These are phyloP conservation scores for Tyto alba DNA, from an alignment of 2,113 vertebrate species.

Conservation along the genomic window DNA sequence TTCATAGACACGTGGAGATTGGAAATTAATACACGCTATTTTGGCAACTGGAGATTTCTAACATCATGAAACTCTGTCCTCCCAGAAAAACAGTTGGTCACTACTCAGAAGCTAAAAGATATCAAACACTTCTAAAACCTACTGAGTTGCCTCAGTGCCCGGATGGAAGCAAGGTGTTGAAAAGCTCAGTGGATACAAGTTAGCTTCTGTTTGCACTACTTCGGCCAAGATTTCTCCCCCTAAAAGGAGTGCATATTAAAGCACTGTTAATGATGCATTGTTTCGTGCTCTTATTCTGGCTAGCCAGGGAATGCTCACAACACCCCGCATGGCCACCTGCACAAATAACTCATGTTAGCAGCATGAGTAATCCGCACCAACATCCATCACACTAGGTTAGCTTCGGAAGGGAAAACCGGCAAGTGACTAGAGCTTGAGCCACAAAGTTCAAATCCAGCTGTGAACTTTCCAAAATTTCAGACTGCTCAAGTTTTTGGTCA, in stretches of 20 bases:
- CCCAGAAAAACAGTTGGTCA: conserved; percentile 23
- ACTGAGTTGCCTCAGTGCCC: neutral
- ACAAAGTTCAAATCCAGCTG: conserved; percentile 45
- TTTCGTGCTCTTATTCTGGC: neutral
- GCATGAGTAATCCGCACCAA: conserved; percentile 58
- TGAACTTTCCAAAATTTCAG: conserved; percentile 45
- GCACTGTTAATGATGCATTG: conserved; percentile 1
- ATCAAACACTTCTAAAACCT: neutral
- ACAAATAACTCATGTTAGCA: conserved; percentile 67
- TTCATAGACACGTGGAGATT: neutral
- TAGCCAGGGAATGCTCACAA: neutral
- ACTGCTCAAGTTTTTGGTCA: neutral
- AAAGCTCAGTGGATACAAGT: neutral
- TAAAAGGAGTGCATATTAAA: neutral
- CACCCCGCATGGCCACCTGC: conserved; percentile 40
- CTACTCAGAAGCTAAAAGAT: conserved; percentile 2
- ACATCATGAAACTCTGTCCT: neutral
- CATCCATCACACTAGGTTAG: conserved; percentile 35
- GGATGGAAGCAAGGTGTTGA: neutral
- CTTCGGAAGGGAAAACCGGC: conserved; percentile 46
- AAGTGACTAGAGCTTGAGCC: neutral
- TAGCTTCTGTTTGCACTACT: neutral
- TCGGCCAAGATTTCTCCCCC: neutral
- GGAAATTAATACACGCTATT: conserved; percentile 24
- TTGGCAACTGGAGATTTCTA: conserved; percentile 13